Base-by-base conservation (phyloP, 2,797 vertebrate genomes). In the Clarias fuscus region DNA sequence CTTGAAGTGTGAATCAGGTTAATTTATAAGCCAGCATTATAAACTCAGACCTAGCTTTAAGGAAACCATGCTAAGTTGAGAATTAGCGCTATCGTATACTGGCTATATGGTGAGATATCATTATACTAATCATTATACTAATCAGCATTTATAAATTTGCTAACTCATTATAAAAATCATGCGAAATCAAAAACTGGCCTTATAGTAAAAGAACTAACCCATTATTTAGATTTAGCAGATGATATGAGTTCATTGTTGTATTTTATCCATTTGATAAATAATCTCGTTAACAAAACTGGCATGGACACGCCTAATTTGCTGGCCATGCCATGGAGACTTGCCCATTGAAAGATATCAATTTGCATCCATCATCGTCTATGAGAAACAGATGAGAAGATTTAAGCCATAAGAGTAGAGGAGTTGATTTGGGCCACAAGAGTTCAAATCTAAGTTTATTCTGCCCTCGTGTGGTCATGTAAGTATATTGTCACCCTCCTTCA, bases 381-480 rank as follows among this genome's bases (percentile, higher is more conserved):
- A 62, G 40, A 15, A 40, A 13, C 33, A 40, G 33, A 33, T 65
- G 37, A 18, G 24, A 2, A 5, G 5, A 37, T 24, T 40, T 5
- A 62, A 14, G 27, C 67, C 40, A 30, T 80, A 8, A 53, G 11
- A 53, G 48, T 61, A n/a, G 33, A 33, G 43, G 37, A 18, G 61
- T 5, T 5, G 5, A 24, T 14, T 24, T 2, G 40, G 14, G 27
- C 67, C 40, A 30, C 64, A 8, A 53, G 15, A 65, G 37, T 67
- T 81, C 5, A 81, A 48, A 65, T 27, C 18, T 81, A 89, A 84
- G 87, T 82, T 91, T 88, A 89, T 93, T 92, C 94, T 94, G 93
- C 93, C 93, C 93, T 88, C 95, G 76, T 77, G 90, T 89, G 94
- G 92, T 87, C 3, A 14, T 24, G 7, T 5, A 58, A 58, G 2